Base-by-base conservation (phyloP, 2,888 invertebrate species). In the Orthosia incerta region DNA sequence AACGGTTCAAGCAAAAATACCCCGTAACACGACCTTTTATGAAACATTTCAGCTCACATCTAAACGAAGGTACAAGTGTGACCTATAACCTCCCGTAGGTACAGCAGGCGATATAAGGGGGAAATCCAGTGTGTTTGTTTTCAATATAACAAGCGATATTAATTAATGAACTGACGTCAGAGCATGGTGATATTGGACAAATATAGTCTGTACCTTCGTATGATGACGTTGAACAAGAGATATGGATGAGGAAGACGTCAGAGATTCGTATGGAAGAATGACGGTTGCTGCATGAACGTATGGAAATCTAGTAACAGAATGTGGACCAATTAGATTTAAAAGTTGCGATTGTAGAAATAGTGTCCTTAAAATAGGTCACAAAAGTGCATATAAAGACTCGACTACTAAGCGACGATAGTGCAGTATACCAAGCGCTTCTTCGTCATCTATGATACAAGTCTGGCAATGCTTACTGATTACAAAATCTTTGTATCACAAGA, bases 91-190 rank as follows among this genome's bases (percentile, higher is more conserved):
- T 65, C 48, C 13, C 23, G n/a, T 84, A 71, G 71, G 69, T 23
- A 71, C 39, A 45, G 51, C 46, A 16, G 68, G 62, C 64, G 78
- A 80, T 79, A 79, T 64, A 20, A 39, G 12, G 57, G 84, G 86
- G 71, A 86, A 86, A 76, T 26, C 74, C 84, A 53, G 18, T 5
- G 18, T 5, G 18, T 81, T 69, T 81, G 78, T 86, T 81, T 86
- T 76, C 67, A 65, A 46, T 31, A 31, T 69, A 80, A 74, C 64
- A 48, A 23, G 46, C 46, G n/a, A 56, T 61, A 61, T 59, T 78
- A 78, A 85, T 69, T 85, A 76, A 74, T 71, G 31, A 71, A 66
- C 13, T 53, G 66, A 82, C 79, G 82, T 82, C 64, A 71, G 9
- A 39, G 13, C 16, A 55, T 76, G 50, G 16, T 9, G 53, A 46